phyloP scores from a whole-genome alignment of 2,113 vertebrate genomes.

The Centrocercus urophasianus region DNA sequence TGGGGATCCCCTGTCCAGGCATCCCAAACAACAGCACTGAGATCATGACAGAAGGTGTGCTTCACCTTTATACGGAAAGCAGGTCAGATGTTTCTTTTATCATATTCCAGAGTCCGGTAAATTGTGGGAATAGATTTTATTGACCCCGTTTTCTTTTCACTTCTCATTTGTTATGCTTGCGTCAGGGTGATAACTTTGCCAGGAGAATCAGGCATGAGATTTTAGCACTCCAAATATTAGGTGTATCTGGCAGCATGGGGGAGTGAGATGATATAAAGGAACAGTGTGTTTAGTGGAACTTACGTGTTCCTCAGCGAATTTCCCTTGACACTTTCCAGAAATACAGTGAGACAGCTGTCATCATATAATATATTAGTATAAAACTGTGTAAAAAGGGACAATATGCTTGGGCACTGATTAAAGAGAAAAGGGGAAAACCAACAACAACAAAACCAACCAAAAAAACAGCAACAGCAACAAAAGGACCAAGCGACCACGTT shows the following conservation, averaged over 20 bases:
- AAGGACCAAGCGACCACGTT: background rate
- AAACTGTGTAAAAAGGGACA: slow-evolving; percentile 71
- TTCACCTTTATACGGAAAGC: background rate
- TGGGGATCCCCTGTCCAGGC: background rate
- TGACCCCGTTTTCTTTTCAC: background rate
- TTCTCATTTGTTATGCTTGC: background rate
- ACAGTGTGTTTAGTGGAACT: slow-evolving; percentile 38
- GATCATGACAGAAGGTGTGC: background rate
- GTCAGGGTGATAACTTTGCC: background rate
- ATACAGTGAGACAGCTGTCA: slow-evolving; percentile 72
- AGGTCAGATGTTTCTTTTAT: background rate
- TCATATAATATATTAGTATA: slow-evolving; percentile 65
- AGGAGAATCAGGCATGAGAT: background rate
- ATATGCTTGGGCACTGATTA: slow-evolving; percentile 64
- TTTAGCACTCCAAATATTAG: background rate
- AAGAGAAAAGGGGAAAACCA: slow-evolving; percentile 15
- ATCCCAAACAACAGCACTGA: background rate
- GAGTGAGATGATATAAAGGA: slow-evolving; percentile 19
- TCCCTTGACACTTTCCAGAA: slow-evolving; percentile 64
- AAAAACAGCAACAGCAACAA: background rate
- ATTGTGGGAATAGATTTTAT: background rate
- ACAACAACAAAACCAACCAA: background rate
- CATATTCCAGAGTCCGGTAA: background rate
- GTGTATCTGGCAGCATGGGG: background rate
- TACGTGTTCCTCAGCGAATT: slow-evolving; percentile 48